Percentiles rank a stretch among this genome's conserved stretches.
These are phyloP conservation scores for Equus quagga DNA, from an alignment of 2,113 vertebrate species.

Conservation along the genomic window DNA sequence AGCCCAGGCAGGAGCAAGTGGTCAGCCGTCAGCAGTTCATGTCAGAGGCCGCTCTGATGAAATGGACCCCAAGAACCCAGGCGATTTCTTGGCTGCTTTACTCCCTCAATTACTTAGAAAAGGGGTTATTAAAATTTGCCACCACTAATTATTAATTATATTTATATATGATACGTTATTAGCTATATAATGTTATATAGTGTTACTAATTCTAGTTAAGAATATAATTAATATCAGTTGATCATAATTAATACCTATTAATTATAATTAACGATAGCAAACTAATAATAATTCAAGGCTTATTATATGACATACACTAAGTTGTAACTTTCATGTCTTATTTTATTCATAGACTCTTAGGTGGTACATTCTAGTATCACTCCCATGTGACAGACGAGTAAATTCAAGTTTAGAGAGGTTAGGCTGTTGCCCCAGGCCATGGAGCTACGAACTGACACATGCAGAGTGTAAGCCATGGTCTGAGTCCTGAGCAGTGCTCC, in stretches of 20 bases:
- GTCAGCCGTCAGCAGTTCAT: neutral
- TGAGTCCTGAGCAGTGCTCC: neutral
- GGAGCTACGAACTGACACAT: neutral
- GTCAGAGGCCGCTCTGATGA: neutral
- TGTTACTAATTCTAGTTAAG: slow-evolving; percentile 58
- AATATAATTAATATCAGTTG: neutral
- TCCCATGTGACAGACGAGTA: no score
- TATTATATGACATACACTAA: neutral
- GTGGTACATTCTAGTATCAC: fast-evolving
- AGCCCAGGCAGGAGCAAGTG: fast-evolving
- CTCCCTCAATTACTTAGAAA: neutral
- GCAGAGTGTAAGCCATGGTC: neutral
- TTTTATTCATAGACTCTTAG: neutral
- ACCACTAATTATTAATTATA: slow-evolving; percentile 40
- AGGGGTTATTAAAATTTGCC: neutral
- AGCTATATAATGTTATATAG: neutral
- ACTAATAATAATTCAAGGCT: neutral
- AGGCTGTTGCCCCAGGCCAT: neutral
- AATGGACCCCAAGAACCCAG: neutral
- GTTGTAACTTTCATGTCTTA: neutral
- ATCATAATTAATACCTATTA: neutral
- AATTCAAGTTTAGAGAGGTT: neutral
- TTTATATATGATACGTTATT: slow-evolving; percentile 5
- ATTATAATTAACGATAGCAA: slow-evolving; percentile 9
- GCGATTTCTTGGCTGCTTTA: neutral